Evolutionary conservation across 2,797 vertebrate genomes (phyloP).

Genomic region (Petrocephalus schoutedeni): DNA sequence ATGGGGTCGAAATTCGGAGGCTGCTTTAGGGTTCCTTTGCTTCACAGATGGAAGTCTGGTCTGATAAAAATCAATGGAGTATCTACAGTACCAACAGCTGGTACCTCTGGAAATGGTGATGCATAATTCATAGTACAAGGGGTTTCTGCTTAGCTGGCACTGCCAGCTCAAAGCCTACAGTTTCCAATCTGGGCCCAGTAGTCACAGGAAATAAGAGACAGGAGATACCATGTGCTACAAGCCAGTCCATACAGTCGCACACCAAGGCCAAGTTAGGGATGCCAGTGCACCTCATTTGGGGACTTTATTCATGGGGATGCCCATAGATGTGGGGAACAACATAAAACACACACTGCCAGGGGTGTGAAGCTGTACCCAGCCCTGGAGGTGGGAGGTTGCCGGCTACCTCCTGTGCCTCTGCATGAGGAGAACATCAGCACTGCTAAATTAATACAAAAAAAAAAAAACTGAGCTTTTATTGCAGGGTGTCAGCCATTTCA

Average conservation of each 20-base stretch:
- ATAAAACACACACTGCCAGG: neutral
- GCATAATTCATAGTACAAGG: neutral
- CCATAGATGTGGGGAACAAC: neutral
- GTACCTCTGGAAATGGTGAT: neutral
- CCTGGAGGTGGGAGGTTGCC: neutral
- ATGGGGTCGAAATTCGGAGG: neutral
- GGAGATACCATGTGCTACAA: neutral
- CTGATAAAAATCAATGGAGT: neutral
- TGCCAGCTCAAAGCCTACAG: neutral
- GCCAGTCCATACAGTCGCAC: neutral
- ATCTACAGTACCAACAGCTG: neutral
- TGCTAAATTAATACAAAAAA: neutral
- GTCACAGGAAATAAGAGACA: neutral
- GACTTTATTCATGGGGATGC: neutral
- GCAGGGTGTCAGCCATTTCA: neutral
- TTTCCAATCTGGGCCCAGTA: neutral
- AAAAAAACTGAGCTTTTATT: neutral
- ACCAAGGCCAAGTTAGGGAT: neutral
- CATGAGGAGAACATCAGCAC: neutral
- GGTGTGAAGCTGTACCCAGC: neutral
- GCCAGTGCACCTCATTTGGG: neutral
- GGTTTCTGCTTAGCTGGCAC: neutral
- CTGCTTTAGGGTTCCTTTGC: neutral
- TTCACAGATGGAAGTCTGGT: neutral
- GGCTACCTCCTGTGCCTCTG: neutral